phyloP scores from a whole-genome alignment of 2,113 vertebrate genomes.

The Trematocara zebra region DNA sequence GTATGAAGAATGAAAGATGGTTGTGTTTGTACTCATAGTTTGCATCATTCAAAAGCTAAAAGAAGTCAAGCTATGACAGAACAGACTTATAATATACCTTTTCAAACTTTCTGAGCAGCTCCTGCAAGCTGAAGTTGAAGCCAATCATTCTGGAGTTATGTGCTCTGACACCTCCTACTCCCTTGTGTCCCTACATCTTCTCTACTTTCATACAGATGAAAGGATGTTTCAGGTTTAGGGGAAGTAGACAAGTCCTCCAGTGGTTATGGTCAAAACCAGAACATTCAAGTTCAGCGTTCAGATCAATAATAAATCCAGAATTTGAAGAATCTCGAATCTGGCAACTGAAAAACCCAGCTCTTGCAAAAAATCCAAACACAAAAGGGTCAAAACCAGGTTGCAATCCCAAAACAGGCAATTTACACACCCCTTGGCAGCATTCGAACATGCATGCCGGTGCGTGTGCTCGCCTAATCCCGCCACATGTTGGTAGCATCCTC shows the following conservation, averaged over 20 bases:
- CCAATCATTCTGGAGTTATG: conserved; percentile 84
- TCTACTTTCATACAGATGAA: background rate
- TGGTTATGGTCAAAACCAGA: conserved; percentile 17
- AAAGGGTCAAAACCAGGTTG: conserved; percentile 13
- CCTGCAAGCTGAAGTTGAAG: conserved; percentile 88
- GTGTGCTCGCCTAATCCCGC: conserved; percentile 28
- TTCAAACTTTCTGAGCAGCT: conserved; percentile 88
- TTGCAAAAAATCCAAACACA: background rate
- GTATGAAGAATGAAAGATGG: background rate
- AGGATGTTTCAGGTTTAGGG: background rate
- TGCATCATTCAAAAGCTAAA: background rate
- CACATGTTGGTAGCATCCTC: conserved; percentile 62
- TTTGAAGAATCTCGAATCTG: background rate
- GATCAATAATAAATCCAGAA: conserved; percentile 4
- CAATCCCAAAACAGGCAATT: conserved; percentile 12
- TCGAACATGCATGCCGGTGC: background rate
- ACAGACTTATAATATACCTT: conserved; percentile 78
- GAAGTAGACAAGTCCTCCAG: conserved; percentile 25
- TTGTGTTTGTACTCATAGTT: background rate
- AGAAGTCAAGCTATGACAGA: background rate
- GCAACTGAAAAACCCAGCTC: background rate
- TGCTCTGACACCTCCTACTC: conserved; percentile 42
- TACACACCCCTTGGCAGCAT: conserved; percentile 34
- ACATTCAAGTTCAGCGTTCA: background rate
- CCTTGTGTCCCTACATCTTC: conserved; percentile 35